phyloP scores from a whole-genome alignment of 2,888 invertebrate species.

The Orthosia gothica region DNA sequence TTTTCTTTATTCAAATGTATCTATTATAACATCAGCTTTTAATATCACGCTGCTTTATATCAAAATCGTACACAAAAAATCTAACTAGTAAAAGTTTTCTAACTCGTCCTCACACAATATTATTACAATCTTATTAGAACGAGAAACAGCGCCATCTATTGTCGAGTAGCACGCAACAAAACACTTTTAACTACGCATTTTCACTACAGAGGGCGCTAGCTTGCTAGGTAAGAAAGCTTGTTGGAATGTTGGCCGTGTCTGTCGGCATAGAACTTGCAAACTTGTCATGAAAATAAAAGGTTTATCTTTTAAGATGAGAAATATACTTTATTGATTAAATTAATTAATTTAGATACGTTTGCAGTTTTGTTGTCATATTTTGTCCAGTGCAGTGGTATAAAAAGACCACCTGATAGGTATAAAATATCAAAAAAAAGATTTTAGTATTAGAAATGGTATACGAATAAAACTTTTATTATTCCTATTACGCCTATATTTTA shows the following conservation, averaged over 20 bases:
- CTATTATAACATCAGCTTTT: too few relatives aligned
- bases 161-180: slow-evolving; percentile 78
- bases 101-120: neutral
- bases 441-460: too few relatives aligned
- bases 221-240: slow-evolving; percentile 5
- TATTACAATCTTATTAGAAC: slow-evolving; percentile 60
- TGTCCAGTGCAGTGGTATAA: neutral
- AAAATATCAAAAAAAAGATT: too few relatives aligned
- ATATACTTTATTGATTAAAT: neutral
- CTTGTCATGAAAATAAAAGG: neutral
- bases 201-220: slow-evolving; percentile 77
- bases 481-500: too few relatives aligned
- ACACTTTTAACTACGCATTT: slow-evolving; percentile 30
- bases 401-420: too few relatives aligned
- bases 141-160: slow-evolving; percentile 78
- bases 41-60: neutral
- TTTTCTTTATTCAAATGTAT: too few relatives aligned
- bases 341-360: neutral
- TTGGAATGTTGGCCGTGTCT: neutral
- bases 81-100: neutral
- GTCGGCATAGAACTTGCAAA: neutral
- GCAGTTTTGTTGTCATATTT: neutral
- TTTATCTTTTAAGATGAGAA: neutral
- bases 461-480: too few relatives aligned
- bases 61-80: neutral